Conservation (phyloP, 2,113 vertebrate genomes). For the Calypte anna region DNA sequence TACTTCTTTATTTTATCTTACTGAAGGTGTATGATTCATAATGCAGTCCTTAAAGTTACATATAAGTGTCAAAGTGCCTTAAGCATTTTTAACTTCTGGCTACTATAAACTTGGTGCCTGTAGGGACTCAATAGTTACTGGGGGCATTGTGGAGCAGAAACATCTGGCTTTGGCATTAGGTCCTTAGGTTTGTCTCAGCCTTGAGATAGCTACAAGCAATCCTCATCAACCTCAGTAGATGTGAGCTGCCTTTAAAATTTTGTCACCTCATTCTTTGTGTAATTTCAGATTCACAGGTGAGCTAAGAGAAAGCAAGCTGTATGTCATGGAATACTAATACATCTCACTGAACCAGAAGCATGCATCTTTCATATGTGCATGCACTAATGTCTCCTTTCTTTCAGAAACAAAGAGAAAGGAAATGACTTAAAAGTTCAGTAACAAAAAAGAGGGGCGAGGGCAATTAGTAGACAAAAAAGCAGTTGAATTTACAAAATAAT, state of each 20-base stretch:
- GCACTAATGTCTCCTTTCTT: neutral
- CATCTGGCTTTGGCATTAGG: neutral
- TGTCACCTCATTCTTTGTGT: neutral
- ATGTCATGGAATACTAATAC: neutral
- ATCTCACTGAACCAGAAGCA: neutral
- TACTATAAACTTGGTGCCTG: neutral
- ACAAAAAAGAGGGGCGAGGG: neutral
- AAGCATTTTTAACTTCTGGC: neutral
- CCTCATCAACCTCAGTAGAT: neutral
- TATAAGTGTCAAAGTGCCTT: slow-evolving; percentile 9
- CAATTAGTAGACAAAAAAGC: neutral
- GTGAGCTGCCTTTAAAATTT: neutral
- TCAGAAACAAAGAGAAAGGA: neutral
- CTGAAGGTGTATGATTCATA: slow-evolving; percentile 21
- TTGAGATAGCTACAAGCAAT: neutral
- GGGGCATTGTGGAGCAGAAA: neutral
- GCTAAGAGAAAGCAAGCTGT: neutral
- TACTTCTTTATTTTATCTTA: slow-evolving; percentile 49
- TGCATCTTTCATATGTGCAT: neutral
- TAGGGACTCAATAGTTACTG: neutral
- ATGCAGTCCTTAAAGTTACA: slow-evolving; percentile 30
- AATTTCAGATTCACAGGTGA: neutral
- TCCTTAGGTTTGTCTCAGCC: neutral
- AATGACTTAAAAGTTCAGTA: neutral
- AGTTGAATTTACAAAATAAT: neutral